Evolutionary conservation across 2,113 vertebrate genomes (phyloP), one percentile per base, ranked within the genome.

Genomic region (Rallus limicola): DNA sequence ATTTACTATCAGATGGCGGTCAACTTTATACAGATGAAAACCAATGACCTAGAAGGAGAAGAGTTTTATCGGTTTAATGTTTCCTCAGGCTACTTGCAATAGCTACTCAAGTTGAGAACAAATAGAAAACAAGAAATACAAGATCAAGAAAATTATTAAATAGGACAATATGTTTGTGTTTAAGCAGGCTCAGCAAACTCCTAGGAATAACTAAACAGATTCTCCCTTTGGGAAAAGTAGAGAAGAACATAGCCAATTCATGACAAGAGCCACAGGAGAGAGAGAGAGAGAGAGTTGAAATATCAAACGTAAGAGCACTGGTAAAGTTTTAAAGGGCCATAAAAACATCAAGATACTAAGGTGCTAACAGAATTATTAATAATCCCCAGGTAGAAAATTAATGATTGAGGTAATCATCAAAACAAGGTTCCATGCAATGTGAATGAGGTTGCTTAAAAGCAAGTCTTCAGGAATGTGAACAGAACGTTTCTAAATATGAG

Each of bases 41-140:
- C 52, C 50, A 90, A 85, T 86, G 82, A 67, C 79, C 50, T 82
- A 81, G 79, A 90, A 90, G 63, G 52, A 83, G 67, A 92, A 81
- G 52, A 83, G 38, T 38, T 90, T 74, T 74, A 64, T 59, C 26
- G 38, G 52, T 92, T 90, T 94, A 92, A 48, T 78, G 50, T 78
- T 90, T 93, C 87, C 71, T 83, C 26, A 4, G 85, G 88, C 87
- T 80, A 81, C 87, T 82, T 74, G 44, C 79, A 93, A 38, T 62
- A 93, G 63, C 55, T 58, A 48, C 84, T 63, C 21, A 93, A 95
- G 84, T 25, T 6, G 33, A 86, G 95, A 96, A 67, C 78, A 93
- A 86, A 86, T 29, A 84, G 91, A 86, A 93, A 95, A 86, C 91
- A 94, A 96, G 80, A 93, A 88, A 84, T 75, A 91, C 90, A 94